phyloP scores from a whole-genome alignment of 1,140 invertebrate genomes.

The Nautilus pompilius region DNA sequence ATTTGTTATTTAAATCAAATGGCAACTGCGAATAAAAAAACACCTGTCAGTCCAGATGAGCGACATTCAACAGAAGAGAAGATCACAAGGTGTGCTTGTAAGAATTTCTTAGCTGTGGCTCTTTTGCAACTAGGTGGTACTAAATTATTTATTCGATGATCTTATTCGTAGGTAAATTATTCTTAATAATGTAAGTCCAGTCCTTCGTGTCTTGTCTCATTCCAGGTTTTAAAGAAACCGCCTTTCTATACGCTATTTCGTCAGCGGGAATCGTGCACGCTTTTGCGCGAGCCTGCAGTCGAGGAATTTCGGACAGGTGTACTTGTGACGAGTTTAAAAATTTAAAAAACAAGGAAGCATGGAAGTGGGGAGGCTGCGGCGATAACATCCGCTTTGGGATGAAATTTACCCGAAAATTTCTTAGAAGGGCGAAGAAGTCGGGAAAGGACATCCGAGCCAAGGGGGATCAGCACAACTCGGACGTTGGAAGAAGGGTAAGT shows the following conservation, averaged over 20 bases:
- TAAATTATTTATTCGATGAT: too few relatives aligned
- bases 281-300: constrained; percentile 66
- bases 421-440: constrained; percentile 53
- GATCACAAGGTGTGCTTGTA: too few relatives aligned
- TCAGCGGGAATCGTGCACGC: constrained; percentile 68
- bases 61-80: too few relatives aligned
- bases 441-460: constrained; percentile 50
- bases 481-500: constrained; percentile 63
- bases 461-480: constrained; percentile 68
- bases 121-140: too few relatives aligned
- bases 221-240: constrained; percentile 67
- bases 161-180: too few relatives aligned
- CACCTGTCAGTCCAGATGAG: too few relatives aligned
- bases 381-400: constrained; percentile 66
- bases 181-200: too few relatives aligned
- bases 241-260: constrained; percentile 68
- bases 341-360: constrained; percentile 45
- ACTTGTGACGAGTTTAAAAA: constrained; percentile 61
- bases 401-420: constrained; percentile 63
- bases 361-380: constrained; percentile 69
- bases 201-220: too few relatives aligned
- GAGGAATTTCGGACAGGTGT: constrained; percentile 66
- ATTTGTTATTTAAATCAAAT: too few relatives aligned
- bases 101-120: too few relatives aligned
- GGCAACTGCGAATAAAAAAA: too few relatives aligned